phyloP scores from a whole-genome alignment of 2,888 invertebrate genomes.

The Litoditis marina region DNA sequence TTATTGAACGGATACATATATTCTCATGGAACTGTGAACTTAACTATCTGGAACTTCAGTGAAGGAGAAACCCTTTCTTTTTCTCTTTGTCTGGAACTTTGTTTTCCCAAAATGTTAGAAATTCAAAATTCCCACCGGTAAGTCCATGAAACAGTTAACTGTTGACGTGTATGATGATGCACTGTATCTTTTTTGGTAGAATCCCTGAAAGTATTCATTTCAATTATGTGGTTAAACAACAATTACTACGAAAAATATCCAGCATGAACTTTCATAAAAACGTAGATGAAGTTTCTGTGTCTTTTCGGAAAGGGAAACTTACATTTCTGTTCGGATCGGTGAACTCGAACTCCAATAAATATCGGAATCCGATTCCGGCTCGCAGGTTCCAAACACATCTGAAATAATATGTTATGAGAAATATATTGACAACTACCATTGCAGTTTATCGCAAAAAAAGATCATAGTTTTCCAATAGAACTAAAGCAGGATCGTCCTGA shows the following conservation, averaged over 20 bases:
- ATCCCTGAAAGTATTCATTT: conserved; percentile 30
- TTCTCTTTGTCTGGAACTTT: too few relatives aligned
- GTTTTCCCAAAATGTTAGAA: background rate
- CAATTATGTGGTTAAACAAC: background rate
- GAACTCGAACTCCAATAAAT: conserved; percentile 48
- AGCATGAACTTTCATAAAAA: too few relatives aligned
- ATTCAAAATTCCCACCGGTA: conserved; percentile 16
- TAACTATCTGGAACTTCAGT: too few relatives aligned
- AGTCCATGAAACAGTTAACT: conserved; percentile 28
- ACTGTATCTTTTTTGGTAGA: conserved; percentile 23
- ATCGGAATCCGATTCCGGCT: conserved; percentile 48
- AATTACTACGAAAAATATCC: background rate
- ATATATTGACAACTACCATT: too few relatives aligned
- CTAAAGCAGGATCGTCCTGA: too few relatives aligned
- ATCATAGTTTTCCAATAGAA: too few relatives aligned
- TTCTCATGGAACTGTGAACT: too few relatives aligned
- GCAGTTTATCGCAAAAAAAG: too few relatives aligned
- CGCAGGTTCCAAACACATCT: conserved; percentile 52
- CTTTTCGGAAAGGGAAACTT: background rate
- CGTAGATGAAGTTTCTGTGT: background rate
- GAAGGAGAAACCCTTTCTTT: too few relatives aligned
- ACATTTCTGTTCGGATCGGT: conserved; percentile 15
- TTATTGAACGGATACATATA: too few relatives aligned
- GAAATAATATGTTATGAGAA: too few relatives aligned
- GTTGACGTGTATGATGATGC: too few relatives aligned